Conservation (phyloP, 1,140 invertebrate species). For the Polyergus mexicanus region DNA sequence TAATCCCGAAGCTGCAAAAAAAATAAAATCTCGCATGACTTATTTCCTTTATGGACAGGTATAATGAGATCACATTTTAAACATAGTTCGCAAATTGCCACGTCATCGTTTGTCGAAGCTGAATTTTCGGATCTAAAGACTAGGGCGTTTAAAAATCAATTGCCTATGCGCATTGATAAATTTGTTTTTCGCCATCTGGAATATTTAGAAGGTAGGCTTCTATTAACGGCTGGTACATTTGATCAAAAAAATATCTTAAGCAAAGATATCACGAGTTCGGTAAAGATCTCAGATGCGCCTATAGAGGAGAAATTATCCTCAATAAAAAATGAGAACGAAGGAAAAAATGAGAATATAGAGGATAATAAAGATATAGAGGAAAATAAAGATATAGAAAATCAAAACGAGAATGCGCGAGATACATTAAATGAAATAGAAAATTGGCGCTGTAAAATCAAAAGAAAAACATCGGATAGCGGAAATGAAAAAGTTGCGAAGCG, state of each 20-base stretch:
- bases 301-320: conserved; percentile 34
- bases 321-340: conserved; percentile 30
- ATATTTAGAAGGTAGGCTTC: background rate
- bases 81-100: background rate
- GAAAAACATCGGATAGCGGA: background rate
- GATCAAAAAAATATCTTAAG: conserved; percentile 22
- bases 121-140: conserved; percentile 2
- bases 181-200: background rate
- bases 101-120: conserved; percentile 6
- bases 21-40: background rate
- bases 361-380: no score
- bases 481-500: background rate
- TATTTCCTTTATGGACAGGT: conserved; percentile 1
- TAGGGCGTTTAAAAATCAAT: background rate
- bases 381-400: background rate
- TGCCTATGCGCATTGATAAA: conserved; percentile 4
- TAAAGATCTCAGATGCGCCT: conserved; percentile 34
- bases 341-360: background rate
- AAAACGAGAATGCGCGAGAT: conserved; percentile 15
- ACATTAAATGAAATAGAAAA: conserved; percentile 54
- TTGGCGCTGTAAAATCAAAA: conserved; percentile 52
- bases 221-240: background rate
- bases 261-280: conserved; percentile 39
- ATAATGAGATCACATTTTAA: background rate
- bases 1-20: background rate